phyloP scores from a whole-genome alignment of 2,797 vertebrate genomes.

The Setipinna tenuifilis region DNA sequence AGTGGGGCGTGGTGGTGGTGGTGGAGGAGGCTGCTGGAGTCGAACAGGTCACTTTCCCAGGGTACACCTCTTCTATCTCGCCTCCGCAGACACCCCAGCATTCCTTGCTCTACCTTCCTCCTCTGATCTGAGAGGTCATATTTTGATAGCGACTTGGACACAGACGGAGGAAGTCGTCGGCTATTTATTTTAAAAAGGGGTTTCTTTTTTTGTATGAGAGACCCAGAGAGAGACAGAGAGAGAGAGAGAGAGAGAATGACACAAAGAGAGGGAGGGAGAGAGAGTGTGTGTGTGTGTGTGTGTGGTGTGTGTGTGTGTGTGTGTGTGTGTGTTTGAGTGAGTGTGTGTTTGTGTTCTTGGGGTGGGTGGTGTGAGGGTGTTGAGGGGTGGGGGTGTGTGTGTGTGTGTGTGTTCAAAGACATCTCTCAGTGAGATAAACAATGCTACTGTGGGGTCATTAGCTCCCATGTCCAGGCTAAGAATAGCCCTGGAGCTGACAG shows the following conservation, averaged over 20 bases:
- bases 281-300: too few relatives aligned
- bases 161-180: conserved; percentile 52
- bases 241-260: too few relatives aligned
- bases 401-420: conserved; percentile 43
- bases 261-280: too few relatives aligned
- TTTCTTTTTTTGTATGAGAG: conserved; percentile 24
- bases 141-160: conserved; percentile 58
- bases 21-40: too few relatives aligned
- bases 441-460: conserved; percentile 48
- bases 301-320: too few relatives aligned
- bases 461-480: conserved; percentile 39
- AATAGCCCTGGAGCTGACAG: conserved; percentile 52
- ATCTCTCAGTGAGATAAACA: conserved; percentile 50
- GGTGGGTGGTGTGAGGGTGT: not conserved
- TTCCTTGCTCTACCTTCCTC: conserved; percentile 57
- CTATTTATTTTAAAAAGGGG: conserved; percentile 53
- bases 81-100: conserved; percentile 47
- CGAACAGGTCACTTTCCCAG: conserved; percentile 60
- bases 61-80: conserved; percentile 59
- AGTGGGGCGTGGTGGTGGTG: conserved; percentile 41
- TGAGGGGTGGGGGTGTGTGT: not conserved
- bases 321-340: too few relatives aligned
- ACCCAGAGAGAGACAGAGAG: not conserved
- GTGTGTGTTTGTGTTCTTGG: too few relatives aligned
- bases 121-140: conserved; percentile 52